These are phyloP conservation scores for Zoanthus solanderi DNA, from an alignment of 92 coral and sea anemone genomes.

Conservation along the genomic window DNA sequence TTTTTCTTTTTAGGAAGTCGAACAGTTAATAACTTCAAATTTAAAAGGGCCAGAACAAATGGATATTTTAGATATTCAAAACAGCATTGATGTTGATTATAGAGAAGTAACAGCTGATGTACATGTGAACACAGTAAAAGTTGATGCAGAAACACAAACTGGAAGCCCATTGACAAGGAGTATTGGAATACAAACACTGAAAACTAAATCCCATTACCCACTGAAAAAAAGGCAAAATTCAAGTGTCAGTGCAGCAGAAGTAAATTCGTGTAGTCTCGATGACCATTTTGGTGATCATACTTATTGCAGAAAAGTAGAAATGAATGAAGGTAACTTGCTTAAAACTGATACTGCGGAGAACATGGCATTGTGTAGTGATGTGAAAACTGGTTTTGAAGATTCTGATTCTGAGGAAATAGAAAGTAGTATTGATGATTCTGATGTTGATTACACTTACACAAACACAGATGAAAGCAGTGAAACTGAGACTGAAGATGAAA, in stretches of 20 bases:
- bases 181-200: conserved; percentile 3
- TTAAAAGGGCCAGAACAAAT: neutral
- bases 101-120: neutral
- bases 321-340: neutral
- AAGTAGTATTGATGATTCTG: neutral
- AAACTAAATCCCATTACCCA: neutral
- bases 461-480: conserved; percentile 7
- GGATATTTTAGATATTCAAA: neutral
- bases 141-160: neutral
- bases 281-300: conserved; percentile 23
- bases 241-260: conserved; percentile 19
- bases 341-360: conserved; percentile 4
- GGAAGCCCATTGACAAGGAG: neutral
- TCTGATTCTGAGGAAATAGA: neutral
- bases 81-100: neutral
- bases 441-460: conserved; percentile 3
- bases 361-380: conserved; percentile 4
- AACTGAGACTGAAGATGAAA: conserved; percentile 11
- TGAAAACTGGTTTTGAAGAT: conserved; percentile 4
- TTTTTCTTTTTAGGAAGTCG: neutral
- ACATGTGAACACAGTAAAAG: neutral
- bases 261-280: conserved; percentile 7
- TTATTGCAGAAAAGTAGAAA: conserved; percentile 11
- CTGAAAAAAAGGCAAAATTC: neutral
- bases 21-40: neutral